A percentile compares a stretch with the other conserved stretches of the same genome.
Evolutionary conservation across 2,888 invertebrate species (phyloP).

Genomic region (Leptarthrus brevirostris): DNA sequence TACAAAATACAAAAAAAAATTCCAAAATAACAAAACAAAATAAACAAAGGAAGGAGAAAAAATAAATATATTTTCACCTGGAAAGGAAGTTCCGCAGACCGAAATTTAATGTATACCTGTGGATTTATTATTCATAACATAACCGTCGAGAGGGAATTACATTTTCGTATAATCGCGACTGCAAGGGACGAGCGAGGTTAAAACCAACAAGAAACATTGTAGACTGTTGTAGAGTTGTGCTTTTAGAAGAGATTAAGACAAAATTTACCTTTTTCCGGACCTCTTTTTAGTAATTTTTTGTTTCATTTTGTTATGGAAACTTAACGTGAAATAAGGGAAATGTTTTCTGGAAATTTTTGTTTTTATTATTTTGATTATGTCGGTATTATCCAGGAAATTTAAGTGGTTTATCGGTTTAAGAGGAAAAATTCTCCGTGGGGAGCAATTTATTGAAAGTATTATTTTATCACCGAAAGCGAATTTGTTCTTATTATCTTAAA

Average conservation of each 20-base stretch:
- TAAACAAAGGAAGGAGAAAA: background rate
- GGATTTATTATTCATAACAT: conserved; percentile 29
- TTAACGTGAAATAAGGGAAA: background rate
- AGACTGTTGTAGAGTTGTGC: too few relatives aligned
- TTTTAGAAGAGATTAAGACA: background rate
- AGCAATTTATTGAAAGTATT: too few relatives aligned
- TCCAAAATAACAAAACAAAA: too few relatives aligned
- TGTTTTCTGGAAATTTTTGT: background rate
- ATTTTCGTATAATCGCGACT: background rate
- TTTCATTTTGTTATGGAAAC: background rate
- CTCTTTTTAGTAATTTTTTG: too few relatives aligned
- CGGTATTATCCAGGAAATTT: too few relatives aligned
- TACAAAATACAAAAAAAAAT: too few relatives aligned
- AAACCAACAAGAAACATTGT: background rate
- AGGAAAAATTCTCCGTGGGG: too few relatives aligned
- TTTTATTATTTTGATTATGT: too few relatives aligned
- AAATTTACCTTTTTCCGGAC: background rate
- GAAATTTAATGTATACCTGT: conserved; percentile 6
- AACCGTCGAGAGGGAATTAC: background rate
- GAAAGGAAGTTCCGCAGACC: background rate
- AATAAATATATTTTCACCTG: background rate
- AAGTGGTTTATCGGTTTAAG: too few relatives aligned
- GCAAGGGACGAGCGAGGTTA: background rate
- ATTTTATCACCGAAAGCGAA: too few relatives aligned
- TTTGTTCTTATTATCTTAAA: too few relatives aligned